Evolutionary conservation across 53 echinoderm and acorn worm species (phyloP).

Genomic region (Apostichopus leukothele): DNA sequence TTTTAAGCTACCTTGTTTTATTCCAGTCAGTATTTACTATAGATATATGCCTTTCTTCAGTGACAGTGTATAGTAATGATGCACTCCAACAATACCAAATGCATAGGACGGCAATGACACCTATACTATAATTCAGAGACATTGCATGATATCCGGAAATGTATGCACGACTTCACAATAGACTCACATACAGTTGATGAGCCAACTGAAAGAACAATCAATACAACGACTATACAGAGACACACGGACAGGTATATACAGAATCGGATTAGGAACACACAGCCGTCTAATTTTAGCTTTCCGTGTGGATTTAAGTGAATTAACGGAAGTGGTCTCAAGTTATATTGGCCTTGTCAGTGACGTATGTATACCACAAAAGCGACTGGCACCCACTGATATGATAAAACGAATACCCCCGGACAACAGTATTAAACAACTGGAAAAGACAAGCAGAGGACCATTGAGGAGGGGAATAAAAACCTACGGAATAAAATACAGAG

Average conservation of each 20-base stretch:
- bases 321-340: neutral
- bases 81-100: neutral
- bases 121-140: neutral
- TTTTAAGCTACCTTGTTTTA: too few species aligned
- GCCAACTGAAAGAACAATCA: neutral
- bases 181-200: neutral
- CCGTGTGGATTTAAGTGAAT: neutral
- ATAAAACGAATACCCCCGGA: slow-evolving; percentile 7
- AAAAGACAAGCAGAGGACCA: neutral
- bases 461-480: neutral
- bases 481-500: slow-evolving; percentile 2
- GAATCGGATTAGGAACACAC: neutral
- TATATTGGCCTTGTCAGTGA: neutral
- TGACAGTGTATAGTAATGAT: neutral
- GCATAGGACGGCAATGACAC: neutral
- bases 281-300: neutral
- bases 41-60: neutral
- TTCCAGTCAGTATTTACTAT: neutral
- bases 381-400: neutral
- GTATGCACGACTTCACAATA: neutral
- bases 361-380: neutral
- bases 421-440: slow-evolving; percentile 10
- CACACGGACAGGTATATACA: neutral
- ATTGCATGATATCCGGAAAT: neutral
- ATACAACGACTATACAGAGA: neutral